Evolutionary conservation across 2,113 vertebrate species (phyloP), one percentile per base, ranked within the genome.

Genomic region (Telmatochromis sp.): DNA sequence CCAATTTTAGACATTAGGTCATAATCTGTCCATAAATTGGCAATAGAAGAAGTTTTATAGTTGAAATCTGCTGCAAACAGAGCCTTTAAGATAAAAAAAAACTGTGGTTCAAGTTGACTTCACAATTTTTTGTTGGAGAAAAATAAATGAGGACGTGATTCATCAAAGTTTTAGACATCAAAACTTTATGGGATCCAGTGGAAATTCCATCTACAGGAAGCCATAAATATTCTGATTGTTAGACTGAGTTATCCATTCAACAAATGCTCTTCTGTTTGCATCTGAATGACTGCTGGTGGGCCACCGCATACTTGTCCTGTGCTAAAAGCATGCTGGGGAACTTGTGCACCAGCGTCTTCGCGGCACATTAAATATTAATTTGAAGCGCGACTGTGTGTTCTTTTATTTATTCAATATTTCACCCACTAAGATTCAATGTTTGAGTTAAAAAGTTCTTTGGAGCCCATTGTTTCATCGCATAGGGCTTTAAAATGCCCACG

Each of bases 351-450:
- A 14, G 45, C 51, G 9, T 50, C 65, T 85, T 58, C 26, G 84
- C 26, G 4, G 45, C 81, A 28, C 90, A 91, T 95, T 83, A 92
- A 93, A 91, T 93, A 93, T 95, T 93, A 91, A 94, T 82, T 65
- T 10, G 37, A 65, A 7, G 87, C 14, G 42, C 57, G 40, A 21
- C 87, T 15, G 42, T 88, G 87, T 89, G 80, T 83, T 88, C 60
- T 87, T 92, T 92, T 87, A 89, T 93, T 92, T 86, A 92, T 91
- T 90, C 21, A 87, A 80, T 83, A 90, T 84, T 87, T 85, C 81
- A 26, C 54, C 68, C 23, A 23, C 33, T 4, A 21, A 82, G 80
- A 83, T 80, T 58, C 23, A 40, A 13, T 19, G 79, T 82, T 86
- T 26, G 86, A 91, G 86, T 91, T 89, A 60, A 87, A 91, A 90